Conservation (phyloP, 2,113 vertebrate species). For the Heliornis fulica region DNA sequence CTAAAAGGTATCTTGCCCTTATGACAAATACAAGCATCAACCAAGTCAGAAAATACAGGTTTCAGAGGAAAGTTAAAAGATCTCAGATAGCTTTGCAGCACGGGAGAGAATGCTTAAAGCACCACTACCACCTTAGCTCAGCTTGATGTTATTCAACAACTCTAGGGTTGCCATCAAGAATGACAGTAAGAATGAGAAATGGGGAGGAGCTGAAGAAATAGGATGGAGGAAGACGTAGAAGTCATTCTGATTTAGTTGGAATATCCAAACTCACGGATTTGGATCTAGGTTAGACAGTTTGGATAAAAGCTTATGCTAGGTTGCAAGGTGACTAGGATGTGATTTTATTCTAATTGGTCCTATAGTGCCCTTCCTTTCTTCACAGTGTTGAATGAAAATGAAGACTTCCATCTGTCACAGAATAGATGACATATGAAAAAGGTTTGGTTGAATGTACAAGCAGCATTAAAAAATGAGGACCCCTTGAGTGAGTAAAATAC, state of each 20-base stretch:
- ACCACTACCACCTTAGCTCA: background rate
- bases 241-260: background rate
- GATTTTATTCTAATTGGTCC: background rate
- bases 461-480: background rate
- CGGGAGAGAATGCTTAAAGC: background rate
- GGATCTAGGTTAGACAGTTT: background rate
- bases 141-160: background rate
- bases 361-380: background rate
- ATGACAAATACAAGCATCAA: background rate
- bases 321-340: background rate
- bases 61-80: background rate
- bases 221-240: background rate
- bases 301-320: background rate
- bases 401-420: background rate
- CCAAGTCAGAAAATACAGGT: background rate
- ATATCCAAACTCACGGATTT: background rate
- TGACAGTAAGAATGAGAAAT: background rate
- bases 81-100: no score
- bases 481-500: background rate
- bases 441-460: background rate
- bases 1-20: background rate
- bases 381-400: background rate
- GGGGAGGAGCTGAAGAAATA: background rate
- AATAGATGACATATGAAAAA: background rate
- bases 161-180: background rate